Percentiles rank a stretch among this genome's conserved stretches.
These are phyloP conservation scores for Prionchulus punctatus DNA, from an alignment of 2,888 invertebrate genomes.

Conservation along the genomic window DNA sequence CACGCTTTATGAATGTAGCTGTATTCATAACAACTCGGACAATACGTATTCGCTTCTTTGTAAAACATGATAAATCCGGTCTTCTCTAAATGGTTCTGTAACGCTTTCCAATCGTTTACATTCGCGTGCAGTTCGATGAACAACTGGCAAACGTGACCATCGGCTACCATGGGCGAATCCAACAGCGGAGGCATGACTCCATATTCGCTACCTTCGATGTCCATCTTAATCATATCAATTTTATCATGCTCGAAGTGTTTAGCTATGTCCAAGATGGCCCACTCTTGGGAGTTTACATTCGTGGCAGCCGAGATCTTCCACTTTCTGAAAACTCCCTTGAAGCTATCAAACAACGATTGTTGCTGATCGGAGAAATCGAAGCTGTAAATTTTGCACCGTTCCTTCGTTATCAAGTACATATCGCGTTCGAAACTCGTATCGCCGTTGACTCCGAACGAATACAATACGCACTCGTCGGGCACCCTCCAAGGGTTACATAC, in stretches of 20 bases:
- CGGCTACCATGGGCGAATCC: background rate
- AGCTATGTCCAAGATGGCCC: background rate
- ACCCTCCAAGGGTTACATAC: constrained; percentile 7
- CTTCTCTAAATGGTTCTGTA: background rate
- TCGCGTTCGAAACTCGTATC: no score
- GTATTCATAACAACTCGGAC: background rate
- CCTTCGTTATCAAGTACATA: no score
- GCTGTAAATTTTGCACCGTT: no score
- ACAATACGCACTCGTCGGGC: background rate
- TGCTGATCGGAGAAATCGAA: no score
- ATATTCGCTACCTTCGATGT: background rate
- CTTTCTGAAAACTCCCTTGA: no score
- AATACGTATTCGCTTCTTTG: background rate
- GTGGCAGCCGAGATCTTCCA: no score
- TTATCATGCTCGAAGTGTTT: background rate
- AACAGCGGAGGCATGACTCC: background rate
- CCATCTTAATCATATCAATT: background rate
- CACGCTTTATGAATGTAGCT: background rate
- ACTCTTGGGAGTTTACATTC: no score
- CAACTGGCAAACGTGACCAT: background rate
- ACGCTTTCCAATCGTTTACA: background rate
- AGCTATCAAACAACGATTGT: no score
- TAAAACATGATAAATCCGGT: background rate
- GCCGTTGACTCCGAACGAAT: background rate
- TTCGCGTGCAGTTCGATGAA: background rate